Evolutionary conservation across 92 coral and sea anemone species (phyloP).

Genomic region (Ricordea florida): DNA sequence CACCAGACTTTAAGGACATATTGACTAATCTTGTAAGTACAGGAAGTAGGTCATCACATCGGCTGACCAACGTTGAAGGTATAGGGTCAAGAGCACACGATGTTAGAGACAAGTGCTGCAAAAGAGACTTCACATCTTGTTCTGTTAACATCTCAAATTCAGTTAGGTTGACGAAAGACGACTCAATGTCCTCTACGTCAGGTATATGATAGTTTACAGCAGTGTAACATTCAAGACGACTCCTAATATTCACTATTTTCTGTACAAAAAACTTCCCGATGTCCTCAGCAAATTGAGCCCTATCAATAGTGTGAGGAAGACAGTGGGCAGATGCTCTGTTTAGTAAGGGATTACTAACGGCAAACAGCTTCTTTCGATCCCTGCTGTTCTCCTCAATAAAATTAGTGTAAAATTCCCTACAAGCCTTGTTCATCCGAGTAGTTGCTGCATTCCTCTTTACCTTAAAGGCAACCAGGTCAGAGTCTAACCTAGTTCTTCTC

Average conservation of each 20-base stretch:
- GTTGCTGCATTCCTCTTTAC: too few relatives aligned
- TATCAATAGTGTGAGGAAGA: conserved; percentile 52
- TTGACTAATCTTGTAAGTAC: conserved; percentile 32
- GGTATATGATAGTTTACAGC: conserved; percentile 5
- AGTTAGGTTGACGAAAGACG: conserved; percentile 15
- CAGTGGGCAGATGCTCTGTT: conserved; percentile 8
- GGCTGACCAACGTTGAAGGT: conserved; percentile 27
- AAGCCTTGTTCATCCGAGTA: too few relatives aligned
- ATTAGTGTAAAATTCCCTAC: too few relatives aligned
- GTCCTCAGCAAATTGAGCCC: conserved; percentile 30
- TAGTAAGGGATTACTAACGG: conserved; percentile 32
- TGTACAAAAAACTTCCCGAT: conserved; percentile 54
- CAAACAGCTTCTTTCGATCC: conserved; percentile 48
- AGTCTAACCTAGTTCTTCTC: too few relatives aligned
- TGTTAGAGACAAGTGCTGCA: conserved; percentile 17
- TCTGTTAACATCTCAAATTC: conserved; percentile 3
- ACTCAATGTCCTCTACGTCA: conserved; percentile 4
- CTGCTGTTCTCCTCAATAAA: too few relatives aligned
- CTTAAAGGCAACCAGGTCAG: too few relatives aligned
- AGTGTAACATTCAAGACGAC: conserved; percentile 2
- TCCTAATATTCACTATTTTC: conserved; percentile 38
- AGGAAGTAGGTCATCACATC: conserved; percentile 22
- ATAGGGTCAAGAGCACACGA: conserved; percentile 35
- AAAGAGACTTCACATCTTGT: conserved; percentile 25
- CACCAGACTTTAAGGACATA: conserved; percentile 26